phyloP scores from a whole-genome alignment of 2,797 vertebrate species.

The Phalanger gymnotis region DNA sequence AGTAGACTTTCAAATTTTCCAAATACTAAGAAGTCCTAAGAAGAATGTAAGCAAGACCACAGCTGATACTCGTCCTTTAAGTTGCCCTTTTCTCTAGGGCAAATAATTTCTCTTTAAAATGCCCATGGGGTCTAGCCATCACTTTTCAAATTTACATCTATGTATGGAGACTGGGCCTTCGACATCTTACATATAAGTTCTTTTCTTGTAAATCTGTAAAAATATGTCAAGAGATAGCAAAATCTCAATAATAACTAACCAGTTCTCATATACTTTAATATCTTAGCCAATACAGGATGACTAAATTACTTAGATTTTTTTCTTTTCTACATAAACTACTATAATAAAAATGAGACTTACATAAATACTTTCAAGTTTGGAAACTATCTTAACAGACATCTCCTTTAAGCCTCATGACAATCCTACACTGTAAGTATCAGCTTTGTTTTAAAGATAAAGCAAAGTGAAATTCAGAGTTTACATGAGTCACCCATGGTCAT shows the following conservation, averaged over 20 bases:
- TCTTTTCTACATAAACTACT: too few relatives aligned
- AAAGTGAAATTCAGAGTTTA: not conserved
- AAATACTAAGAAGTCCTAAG: not conserved
- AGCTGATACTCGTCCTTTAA: not conserved
- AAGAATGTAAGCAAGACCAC: not conserved
- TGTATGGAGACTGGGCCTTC: not conserved
- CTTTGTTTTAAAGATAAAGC: not conserved
- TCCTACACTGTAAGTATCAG: not conserved
- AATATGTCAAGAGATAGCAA: not conserved
- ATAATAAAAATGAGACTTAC: too few relatives aligned
- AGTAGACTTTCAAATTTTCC: not conserved
- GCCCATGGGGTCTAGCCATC: not conserved
- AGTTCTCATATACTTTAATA: not conserved
- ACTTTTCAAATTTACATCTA: not conserved
- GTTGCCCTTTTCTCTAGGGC: not conserved
- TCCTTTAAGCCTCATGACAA: too few relatives aligned
- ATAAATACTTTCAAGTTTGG: too few relatives aligned
- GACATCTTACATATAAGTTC: not conserved
- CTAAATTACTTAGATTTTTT: too few relatives aligned
- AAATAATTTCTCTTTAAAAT: not conserved
- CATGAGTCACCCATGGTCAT: not conserved
- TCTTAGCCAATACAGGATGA: not conserved
- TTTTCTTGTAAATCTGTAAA: not conserved
- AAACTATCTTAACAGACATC: too few relatives aligned
- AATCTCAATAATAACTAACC: not conserved